A percentile compares a stretch with the other conserved stretches of the same genome.
These are phyloP conservation scores for Solen grandis DNA, from an alignment of 1,140 invertebrate genomes.

Conservation along the genomic window DNA sequence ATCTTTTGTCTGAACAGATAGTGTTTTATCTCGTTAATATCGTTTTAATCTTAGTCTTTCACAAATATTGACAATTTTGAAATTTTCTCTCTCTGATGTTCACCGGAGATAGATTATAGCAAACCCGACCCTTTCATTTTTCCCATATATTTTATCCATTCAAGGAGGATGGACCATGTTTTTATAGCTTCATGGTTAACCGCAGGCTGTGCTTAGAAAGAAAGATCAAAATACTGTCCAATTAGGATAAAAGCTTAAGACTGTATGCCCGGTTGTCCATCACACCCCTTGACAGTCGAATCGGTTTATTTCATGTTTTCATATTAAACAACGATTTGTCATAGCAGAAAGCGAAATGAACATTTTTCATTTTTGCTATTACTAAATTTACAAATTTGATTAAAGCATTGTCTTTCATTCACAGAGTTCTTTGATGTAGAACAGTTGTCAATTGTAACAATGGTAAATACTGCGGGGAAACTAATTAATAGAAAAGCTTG, in stretches of 20 bases:
- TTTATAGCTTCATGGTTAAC: slow-evolving; percentile 28
- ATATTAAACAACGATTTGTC: slow-evolving; percentile 54
- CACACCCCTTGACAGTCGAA: slow-evolving; percentile 34
- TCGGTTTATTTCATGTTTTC: slow-evolving; percentile 48
- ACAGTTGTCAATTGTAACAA: slow-evolving; percentile 41
- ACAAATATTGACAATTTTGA: too few relatives aligned
- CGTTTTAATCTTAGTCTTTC: too few relatives aligned
- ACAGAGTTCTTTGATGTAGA: slow-evolving; percentile 48
- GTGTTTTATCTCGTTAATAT: too few relatives aligned
- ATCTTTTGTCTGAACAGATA: too few relatives aligned
- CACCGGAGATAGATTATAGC: too few relatives aligned
- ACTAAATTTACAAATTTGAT: slow-evolving; percentile 58
- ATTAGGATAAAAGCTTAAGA: slow-evolving; percentile 45
- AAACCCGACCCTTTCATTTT: too few relatives aligned
- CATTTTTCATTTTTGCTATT: slow-evolving; percentile 56
- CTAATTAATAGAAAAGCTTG: slow-evolving; percentile 53
- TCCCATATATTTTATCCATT: too few relatives aligned
- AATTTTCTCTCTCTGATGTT: too few relatives aligned
- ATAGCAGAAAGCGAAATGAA: slow-evolving; percentile 44
- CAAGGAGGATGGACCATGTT: too few relatives aligned
- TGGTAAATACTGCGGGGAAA: slow-evolving; percentile 48
- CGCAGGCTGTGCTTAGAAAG: slow-evolving; percentile 39
- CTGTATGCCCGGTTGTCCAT: slow-evolving; percentile 1
- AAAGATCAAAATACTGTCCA: slow-evolving; percentile 21
- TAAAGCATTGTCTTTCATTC: slow-evolving; percentile 56